Base-by-base conservation (phyloP, 1,140 invertebrate genomes). In the Drosophila lacertosa region DNA sequence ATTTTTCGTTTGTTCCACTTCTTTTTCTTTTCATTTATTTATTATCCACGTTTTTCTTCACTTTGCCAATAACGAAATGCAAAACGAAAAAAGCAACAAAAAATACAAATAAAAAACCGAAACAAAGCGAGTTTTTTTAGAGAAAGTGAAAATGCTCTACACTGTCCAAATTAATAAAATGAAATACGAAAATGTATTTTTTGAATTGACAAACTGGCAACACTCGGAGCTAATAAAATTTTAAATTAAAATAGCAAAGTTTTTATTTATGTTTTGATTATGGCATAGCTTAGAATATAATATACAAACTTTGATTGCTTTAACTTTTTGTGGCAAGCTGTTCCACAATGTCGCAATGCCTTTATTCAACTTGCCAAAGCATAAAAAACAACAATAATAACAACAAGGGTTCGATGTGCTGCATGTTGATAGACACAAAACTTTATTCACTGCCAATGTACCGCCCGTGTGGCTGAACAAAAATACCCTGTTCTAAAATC, bases 11-110 rank as follows among this genome's bases (percentile, higher is more conserved):
- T 70, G 64, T 74, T 77, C 60, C 64, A 29, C 4, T 33, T 18
- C 22, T 24, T n/a, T 11, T 67, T 83, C 53, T 63, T 78, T 65
- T 75, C 65, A 83, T 82, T 75, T 69, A 83, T 82, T 69, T 70
- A 53, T 70, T 78, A 51, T 44, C 65, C 42, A 45, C 57, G 48
- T 59, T 40, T 69, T 63, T 37, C 37, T 22, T 63, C 62, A 18
- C 51, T 65, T 40, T 47, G n/a, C 51, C 22, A 65, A 50, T 45
- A 71, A 45, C 45, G n/a, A 57, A 72, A 66, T 66, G 62, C 37
- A 44, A 50, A 64, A 33, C 26, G 9, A 29, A 29, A 29, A 1
- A 29, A 7, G 6, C 26, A 39, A 35, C 26, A 9, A 20, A 18
- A 32, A 22, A 9, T 9, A 4, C 11, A 24, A 22, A 24, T 20